phyloP scores from a whole-genome alignment of 2,113 vertebrate genomes.

The Thunnus maccoyii region DNA sequence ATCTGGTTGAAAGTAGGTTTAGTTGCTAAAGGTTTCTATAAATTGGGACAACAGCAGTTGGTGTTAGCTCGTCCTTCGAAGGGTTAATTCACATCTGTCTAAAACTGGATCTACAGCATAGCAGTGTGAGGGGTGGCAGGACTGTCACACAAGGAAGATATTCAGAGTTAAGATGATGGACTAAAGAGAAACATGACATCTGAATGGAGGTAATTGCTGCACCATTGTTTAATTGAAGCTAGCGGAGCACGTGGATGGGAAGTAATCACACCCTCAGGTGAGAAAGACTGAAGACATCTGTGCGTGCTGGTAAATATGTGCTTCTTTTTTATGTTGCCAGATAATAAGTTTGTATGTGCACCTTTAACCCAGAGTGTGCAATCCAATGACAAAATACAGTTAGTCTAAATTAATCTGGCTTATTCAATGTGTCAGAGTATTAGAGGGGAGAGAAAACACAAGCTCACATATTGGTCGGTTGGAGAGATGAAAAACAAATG shows the following conservation, averaged over 20 bases:
- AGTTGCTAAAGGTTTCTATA: too few species aligned
- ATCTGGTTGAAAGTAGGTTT: not conserved
- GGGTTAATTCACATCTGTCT: not conserved
- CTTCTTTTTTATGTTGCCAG: not conserved
- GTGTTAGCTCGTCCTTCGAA: not conserved
- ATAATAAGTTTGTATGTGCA: not conserved
- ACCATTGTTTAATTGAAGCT: not conserved
- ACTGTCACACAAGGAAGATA: constrained; percentile 2
- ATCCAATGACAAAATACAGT: not conserved
- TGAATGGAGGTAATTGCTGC: not conserved
- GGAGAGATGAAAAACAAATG: constrained; percentile 42
- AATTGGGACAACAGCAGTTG: too few species aligned
- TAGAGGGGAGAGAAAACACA: not conserved
- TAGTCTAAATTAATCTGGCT: not conserved
- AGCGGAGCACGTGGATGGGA: not conserved
- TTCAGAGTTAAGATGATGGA: not conserved
- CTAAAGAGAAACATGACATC: not conserved
- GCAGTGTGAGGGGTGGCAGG: not conserved
- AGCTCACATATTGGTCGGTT: constrained; percentile 1
- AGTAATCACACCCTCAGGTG: constrained; percentile 4
- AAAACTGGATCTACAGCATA: constrained; percentile 27
- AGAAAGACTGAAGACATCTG: constrained; percentile 1
- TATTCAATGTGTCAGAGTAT: not conserved
- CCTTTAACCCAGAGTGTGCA: not conserved
- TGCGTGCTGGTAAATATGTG: not conserved